Evolutionary conservation across 2,797 vertebrate species (phyloP), one percentile per base, ranked within the genome.

Genomic region (Anabas testudineus): DNA sequence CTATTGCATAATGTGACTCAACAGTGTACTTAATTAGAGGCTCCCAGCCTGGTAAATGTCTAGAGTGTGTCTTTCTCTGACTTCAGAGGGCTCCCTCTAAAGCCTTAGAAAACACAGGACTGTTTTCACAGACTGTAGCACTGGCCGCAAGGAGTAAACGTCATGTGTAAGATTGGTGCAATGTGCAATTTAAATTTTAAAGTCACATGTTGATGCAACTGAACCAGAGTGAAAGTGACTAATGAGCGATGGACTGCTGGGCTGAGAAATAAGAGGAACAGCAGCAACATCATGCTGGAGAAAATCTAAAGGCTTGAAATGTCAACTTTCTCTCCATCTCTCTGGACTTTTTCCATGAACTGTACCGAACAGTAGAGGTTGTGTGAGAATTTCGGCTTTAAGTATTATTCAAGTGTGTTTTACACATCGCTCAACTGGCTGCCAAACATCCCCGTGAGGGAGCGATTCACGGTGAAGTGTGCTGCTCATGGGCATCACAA

Each of bases 181-280:
- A 56, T 37, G 34, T 16, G 13, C 47, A 45, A 41, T 75, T 73
- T 24, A n/a, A 75, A 48, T 56, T 63, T 24, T 52, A n/a, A 53
- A 28, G 62, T 19, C 21, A 46, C 2, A 1, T 4, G 54, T 54
- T 78, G 56, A 71, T 66, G 60, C 64, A 78, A 59, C 54, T 55
- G 22, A 59, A 36, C 42, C 26, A 56, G 14, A 59, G 59, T 41
- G 41, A 63, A 39, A 67, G 26, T 36, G 47, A 53, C 42, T 18
- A 15, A 1, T 28, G 42, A 36, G 34, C 55, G 52, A 52, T 42
- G 48, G 48, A 46, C 15, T 22, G 1, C 61, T 52, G 10, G 18
- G 4, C 9, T 21, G 10, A 4, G 12, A 39, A 4, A 14, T 39
- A 9, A n/a, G 13, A 24, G 32, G 2, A 55, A n/a, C 42, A 12